Evolutionary conservation across 2,888 invertebrate genomes (phyloP), one percentile per base, ranked within the genome.

Genomic region (Perizoma flavofasciatum): DNA sequence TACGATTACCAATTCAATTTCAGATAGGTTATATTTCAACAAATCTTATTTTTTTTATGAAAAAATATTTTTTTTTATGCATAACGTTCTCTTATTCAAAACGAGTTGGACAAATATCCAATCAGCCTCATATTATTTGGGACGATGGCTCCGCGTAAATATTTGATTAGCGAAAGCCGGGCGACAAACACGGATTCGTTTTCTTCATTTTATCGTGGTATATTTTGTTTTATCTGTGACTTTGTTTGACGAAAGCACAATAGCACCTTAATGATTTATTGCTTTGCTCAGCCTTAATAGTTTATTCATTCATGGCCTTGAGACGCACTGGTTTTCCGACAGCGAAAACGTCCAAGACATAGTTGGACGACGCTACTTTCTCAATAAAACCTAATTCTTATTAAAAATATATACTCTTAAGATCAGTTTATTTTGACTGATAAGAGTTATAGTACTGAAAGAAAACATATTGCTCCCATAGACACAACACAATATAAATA

Each of bases 101-200:
- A 56, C 52, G 61, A 66, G 59, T 65, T 70, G 66, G 59, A 70
- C 73, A 76, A 78, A 76, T 72, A 70, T 70, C 67, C 72, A 76
- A 75, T 73, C 72, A 71, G 65, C 54, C 66, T 60, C 52, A 69
- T 70, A 71, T 72, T 75, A 74, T 77, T 73, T 68, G 66, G 68
- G 65, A 53, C 66, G 61, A 70, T 63, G 60, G 69, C 65, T 72
- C 62, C 67, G 68, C 69, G 73, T 75, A 73, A 79, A 78, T 78
- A 78, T 81, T 79, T 75, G 74, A 72, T 70, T 69, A 65, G 69
- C 48, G 61, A 65, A 65, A 68, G 66, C 61, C 61, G 65, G 58
- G 66, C 61, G 70, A 72, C 70, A 73, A 69, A 72, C 61, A 62
- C 55, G 47, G 59, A 35, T 66, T 66, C 64, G 65, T 68, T 60